These are phyloP conservation scores for Porites lobata DNA, from an alignment of 92 coral and sea anemone species.

Conservation along the genomic window DNA sequence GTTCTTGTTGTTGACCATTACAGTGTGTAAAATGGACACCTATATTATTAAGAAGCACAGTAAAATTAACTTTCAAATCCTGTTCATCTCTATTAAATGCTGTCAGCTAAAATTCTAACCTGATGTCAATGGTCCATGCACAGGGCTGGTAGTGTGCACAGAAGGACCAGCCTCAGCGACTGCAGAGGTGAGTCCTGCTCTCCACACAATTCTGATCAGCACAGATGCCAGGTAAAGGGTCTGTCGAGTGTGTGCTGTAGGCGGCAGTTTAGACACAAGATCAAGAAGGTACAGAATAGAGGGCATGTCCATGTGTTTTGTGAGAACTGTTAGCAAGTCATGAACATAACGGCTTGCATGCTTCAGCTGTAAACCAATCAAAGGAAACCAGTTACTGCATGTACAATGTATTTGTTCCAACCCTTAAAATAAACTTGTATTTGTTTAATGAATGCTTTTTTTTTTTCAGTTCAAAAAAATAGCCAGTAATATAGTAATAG, in stretches of 20 bases:
- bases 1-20: too few species aligned
- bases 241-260: constrained; percentile 92
- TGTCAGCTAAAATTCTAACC: constrained; percentile 22
- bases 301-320: constrained; percentile 94
- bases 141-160: constrained; percentile 82
- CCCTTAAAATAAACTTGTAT: too few species aligned
- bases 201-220: constrained; percentile 93
- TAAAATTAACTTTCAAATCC: too few species aligned
- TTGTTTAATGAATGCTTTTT: too few species aligned
- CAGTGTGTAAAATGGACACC: too few species aligned
- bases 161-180: constrained; percentile 54
- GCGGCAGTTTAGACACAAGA: constrained; percentile 88
- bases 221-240: constrained; percentile 92
- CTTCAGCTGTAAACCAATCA: constrained; percentile 77
- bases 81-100: background rate
- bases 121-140: constrained; percentile 79
- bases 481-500: too few species aligned
- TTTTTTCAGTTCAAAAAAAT: too few species aligned
- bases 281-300: constrained; percentile 91
- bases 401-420: too few species aligned
- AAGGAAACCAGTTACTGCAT: background rate
- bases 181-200: constrained; percentile 86
- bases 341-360: constrained; percentile 99
- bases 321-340: constrained; percentile 92
- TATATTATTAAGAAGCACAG: too few species aligned